phyloP scores from a whole-genome alignment of 2,113 vertebrate genomes.

The Numenius arquata region DNA sequence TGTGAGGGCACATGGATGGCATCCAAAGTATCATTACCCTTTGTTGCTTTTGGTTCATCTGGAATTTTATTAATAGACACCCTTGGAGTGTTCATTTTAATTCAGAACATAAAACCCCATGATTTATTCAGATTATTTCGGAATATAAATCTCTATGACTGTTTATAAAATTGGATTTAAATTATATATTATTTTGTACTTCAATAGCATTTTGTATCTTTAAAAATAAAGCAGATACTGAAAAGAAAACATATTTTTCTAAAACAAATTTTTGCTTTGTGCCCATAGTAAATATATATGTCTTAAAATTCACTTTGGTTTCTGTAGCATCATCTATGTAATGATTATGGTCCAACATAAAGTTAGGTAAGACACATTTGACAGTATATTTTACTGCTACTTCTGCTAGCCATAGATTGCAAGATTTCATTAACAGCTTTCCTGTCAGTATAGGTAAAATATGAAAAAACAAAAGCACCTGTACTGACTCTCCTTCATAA shows the following conservation, averaged over 20 bases:
- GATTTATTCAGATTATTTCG: neutral
- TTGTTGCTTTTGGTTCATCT: neutral
- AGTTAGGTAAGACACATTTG: neutral
- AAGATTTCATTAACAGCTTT: neutral
- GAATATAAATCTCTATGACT: neutral
- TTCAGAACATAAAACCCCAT: neutral
- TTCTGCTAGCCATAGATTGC: neutral
- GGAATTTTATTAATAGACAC: neutral
- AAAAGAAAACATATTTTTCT: neutral
- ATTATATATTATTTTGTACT: neutral
- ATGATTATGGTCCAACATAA: neutral
- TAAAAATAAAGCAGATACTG: neutral
- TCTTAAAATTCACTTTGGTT: neutral
- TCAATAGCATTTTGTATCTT: neutral
- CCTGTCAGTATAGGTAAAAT: neutral
- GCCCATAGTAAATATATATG: neutral
- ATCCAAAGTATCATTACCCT: neutral
- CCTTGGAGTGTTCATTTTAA: neutral
- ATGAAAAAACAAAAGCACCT: neutral
- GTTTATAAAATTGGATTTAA: neutral
- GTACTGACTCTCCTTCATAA: neutral
- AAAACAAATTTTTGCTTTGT: neutral
- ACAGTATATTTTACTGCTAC: neutral
- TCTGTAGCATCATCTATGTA: neutral
- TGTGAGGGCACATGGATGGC: neutral